Conservation (phyloP, 1,140 invertebrate species). For the Drosophila busckii region DNA sequence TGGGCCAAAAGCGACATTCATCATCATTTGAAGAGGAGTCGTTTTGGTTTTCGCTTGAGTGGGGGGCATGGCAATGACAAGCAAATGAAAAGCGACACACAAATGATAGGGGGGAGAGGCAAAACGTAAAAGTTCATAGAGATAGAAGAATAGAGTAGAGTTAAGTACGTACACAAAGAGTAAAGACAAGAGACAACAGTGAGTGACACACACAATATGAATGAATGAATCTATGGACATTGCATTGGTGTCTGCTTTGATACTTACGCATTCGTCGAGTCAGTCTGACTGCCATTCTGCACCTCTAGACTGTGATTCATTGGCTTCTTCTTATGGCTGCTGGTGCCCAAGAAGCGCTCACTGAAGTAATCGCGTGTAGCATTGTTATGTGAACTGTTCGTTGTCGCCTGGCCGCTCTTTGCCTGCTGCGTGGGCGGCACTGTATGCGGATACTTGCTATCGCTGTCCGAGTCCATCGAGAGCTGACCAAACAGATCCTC, state of each 20-base stretch:
- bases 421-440: slow-evolving; percentile 67
- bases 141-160: slow-evolving; percentile 34
- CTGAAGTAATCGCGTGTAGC: slow-evolving; percentile 57
- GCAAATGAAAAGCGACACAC: slow-evolving; percentile 61
- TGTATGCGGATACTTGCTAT: slow-evolving; percentile 74
- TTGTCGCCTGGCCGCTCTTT: slow-evolving; percentile 43
- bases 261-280: slow-evolving; percentile 72
- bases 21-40: slow-evolving; percentile 65
- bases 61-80: slow-evolving; percentile 61
- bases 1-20: slow-evolving; percentile 77
- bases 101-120: slow-evolving; percentile 33
- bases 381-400: slow-evolving; percentile 40
- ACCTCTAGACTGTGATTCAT: slow-evolving; percentile 62
- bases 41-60: slow-evolving; percentile 70
- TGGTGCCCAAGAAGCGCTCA: slow-evolving; percentile 40
- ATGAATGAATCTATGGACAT: background rate
- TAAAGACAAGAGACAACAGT: slow-evolving; percentile 1
- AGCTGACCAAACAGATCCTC: slow-evolving; percentile 77
- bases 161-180: slow-evolving; percentile 19
- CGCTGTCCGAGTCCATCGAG: slow-evolving; percentile 71
- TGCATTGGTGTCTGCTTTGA: background rate
- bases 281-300: slow-evolving; percentile 68
- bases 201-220: slow-evolving; percentile 11
- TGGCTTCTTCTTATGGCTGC: slow-evolving; percentile 33
- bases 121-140: slow-evolving; percentile 18